Evolutionary conservation across 2,888 invertebrate genomes (phyloP), one percentile per base, ranked within the genome.

Genomic region (Epinotia brunnichana): DNA sequence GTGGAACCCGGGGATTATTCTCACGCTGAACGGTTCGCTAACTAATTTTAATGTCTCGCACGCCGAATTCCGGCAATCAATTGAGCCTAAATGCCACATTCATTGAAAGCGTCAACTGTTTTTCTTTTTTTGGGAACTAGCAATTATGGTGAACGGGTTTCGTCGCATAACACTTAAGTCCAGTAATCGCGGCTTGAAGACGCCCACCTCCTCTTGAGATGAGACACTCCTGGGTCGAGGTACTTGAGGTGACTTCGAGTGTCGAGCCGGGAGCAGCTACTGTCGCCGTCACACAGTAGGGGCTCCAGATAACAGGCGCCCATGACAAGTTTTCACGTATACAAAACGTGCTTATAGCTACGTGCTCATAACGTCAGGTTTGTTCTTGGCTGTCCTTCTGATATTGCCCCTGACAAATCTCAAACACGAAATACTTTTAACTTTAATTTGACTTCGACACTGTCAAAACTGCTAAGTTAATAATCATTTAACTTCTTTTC

Each of bases 1-100:
- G 89, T 87, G 89, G 90, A 91, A 89, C 85, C 80, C 83, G 81
- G 86, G 88, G 85, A 88, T 87, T 83, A 89, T 91, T 93, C 92
- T 91, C 92, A 92, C 91, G 92, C 83, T 80, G 79, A 78, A 79
- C 75, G 76, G 84, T 86, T 87, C 83, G 87, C 85, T 85, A 90
- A 91, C 90, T 86, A 90, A 90, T 88, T 89, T 87, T 91, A 87
- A 89, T 87, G 85, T 83, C 86, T 68, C 60, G 67, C 61, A 61
- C 44, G 69, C 56, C 62, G 73, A 69, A 73, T 73, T 69, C 63
- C 69, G 56, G 63, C 41, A 69, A 73, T 69, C 53, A 73, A 73
- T 67, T 72, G 72, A 53, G 41, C 60, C 39, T 69, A 59, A 29
- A 44, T 67, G 48, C 35, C 44, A 56, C 62, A 41, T 51, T 73